Evolutionary conservation across 2,888 invertebrate genomes (phyloP).

Genomic region (Drosophila merina): DNA sequence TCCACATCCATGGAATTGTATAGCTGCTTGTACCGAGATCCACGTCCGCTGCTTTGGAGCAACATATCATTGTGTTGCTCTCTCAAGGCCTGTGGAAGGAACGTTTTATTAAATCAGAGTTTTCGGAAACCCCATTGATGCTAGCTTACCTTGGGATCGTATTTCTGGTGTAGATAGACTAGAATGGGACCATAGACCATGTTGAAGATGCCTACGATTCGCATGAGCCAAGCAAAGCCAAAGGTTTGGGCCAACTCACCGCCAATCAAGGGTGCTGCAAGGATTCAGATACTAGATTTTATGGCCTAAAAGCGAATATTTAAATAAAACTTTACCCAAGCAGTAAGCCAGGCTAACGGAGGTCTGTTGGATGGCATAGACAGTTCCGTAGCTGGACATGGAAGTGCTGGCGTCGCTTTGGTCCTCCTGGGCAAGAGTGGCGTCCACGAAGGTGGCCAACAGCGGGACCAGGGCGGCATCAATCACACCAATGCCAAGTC

Average conservation of each 20-base stretch:
- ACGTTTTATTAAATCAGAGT: neutral
- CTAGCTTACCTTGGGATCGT: constrained; percentile 79
- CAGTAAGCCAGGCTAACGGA: constrained; percentile 92
- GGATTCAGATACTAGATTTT: neutral
- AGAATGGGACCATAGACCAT: constrained; percentile 89
- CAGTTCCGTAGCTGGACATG: constrained; percentile 88
- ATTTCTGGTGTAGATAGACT: constrained; percentile 81
- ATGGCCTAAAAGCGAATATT: neutral
- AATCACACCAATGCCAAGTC: constrained; percentile 91
- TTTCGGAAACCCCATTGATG: neutral
- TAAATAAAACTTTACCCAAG: constrained; percentile 85
- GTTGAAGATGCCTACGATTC: constrained; percentile 89
- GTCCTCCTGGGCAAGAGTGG: constrained; percentile 81
- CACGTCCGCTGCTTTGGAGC: constrained; percentile 72
- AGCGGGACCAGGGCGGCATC: constrained; percentile 92
- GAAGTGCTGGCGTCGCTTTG: constrained; percentile 52
- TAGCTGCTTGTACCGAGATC: constrained; percentile 81
- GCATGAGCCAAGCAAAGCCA: constrained; percentile 91
- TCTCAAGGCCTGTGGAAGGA: constrained; percentile 59
- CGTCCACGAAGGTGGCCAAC: constrained; percentile 89
- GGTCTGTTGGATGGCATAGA: constrained; percentile 93
- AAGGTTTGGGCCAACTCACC: constrained; percentile 88
- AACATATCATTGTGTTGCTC: constrained; percentile 81
- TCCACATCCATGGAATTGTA: constrained; percentile 82
- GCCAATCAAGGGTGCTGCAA: constrained; percentile 89